Evolutionary conservation across 2,113 vertebrate genomes (phyloP), one percentile per base, ranked within the genome.

Genomic region (Agapornis roseicollis): DNA sequence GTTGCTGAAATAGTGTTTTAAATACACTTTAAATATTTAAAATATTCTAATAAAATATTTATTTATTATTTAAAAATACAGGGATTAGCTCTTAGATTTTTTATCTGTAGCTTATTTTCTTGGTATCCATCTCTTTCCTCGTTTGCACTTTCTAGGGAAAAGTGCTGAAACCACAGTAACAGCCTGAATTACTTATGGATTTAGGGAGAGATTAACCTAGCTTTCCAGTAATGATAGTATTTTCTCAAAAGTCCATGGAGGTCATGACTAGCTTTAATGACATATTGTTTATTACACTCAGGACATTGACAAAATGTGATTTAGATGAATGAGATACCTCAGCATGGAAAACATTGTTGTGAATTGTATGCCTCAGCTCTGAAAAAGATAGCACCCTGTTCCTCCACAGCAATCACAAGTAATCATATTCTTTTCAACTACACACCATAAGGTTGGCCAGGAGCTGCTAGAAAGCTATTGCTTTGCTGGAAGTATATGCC

Each of bases 171-270:
- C 68, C 42, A 55, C 80, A 83, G 47, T 93, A 96, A 92, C 89
- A 89, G 63, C 47, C 72, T 90, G 89, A 93, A 93, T 95, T 88
- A 95, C 96, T 93, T 90, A 42, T 3, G 64, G 95, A 95, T 96
- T 94, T 96, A 95, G 66, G 25, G 28, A 95, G 23, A 95, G 90
- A 84, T 96, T 95, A 96, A 94, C 70, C 92, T 56, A 96, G 94
- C 90, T 96, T 93, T 96, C 49, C 96, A 91, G 73, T 60, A 94
- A 89, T 24, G 72, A 90, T 17, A 94, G 68, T 52, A 90, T 80
- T 89, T 95, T 93, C 89, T 91, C 76, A 80, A 89, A 93, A 95
- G 85, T 35, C 55, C 61, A 49, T 0, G 6, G 53, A 91, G 80
- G 84, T 65, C 93, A 87, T n/a, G 64, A 89, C 71, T 80, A 87